Evolutionary conservation across 2,113 vertebrate genomes (phyloP), one percentile per base, ranked within the genome.

Genomic region (Trachemys scripta): DNA sequence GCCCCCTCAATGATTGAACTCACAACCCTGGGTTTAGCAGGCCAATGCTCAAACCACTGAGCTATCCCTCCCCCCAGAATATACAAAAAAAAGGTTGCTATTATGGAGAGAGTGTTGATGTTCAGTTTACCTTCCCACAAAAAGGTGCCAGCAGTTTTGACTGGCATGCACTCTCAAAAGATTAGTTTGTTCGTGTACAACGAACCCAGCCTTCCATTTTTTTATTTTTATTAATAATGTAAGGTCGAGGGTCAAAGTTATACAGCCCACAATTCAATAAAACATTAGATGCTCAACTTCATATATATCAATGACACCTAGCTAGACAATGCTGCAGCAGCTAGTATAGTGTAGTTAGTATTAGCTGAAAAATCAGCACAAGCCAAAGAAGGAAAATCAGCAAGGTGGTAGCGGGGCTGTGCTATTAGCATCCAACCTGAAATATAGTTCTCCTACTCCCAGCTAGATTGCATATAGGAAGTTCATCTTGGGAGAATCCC

Each of bases 141-240:
- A 95, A 88, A 3, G 7, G 11, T 31, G 42, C 6, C 27, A 47
- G 35, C 81, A 87, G 84, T 65, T 62, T 59, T 20, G 10, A 42
- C 81, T 79, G 0, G 0, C 0, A 1, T 3, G 6, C 25, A 83
- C 22, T 80, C 25, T 22, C 20, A 69, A 80, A 86, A 88, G 78
- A 87, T 81, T 80, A 88, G 13, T 65, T 65, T 42, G 80, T 8
- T 1, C 82, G 2, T 16, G 56, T 82, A 57, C 87, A 93, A 82
- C 86, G 16, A 92, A 57, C 19, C 31, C 53, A 38, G 45, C 6
- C 6, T 38, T 50, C 42, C 45, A n/a, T 7, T 6, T 20, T 42
- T 82, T 86, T 42, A 42, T 42, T 42, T 42, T 42, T 42, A 42
- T 42, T 42, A 42, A 42, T 42, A 29, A 92, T 49, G 49, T 25